Base-by-base conservation (phyloP, 1,140 invertebrate species). In the Drosophila sucinea region DNA sequence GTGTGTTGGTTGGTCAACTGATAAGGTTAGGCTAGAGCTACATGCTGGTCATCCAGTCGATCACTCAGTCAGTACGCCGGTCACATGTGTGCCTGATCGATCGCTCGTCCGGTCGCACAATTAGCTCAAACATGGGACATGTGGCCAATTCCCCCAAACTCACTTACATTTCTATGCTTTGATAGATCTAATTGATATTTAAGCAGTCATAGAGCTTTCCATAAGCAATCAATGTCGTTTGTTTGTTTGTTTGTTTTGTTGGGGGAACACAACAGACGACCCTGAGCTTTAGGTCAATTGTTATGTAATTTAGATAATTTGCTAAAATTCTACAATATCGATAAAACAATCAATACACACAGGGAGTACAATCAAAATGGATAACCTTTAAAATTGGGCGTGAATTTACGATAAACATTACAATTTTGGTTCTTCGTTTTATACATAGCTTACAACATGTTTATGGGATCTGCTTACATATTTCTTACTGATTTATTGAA, bases 161-260 rank as follows among this genome's bases (percentile, higher is more conserved):
- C 23, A 47, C 44, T 3, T 6, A 51, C 44, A 47, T 47, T 17
- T 25, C 1, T 11, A 47, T 47, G 5, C 25, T 7, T 61, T 67
- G 67, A 60, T 61, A 40, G 40, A 77, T 77, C 70, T 87, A 83
- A 87, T 89, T 87, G 83, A 77, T 89, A 87, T 87, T 83, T 89
- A 74, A 87, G 80, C 79, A 71, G 47, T 64, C 69, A 65, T 63
- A 69, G 64, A 51, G 44, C 25, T 51, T 77, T 87, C 67, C 68
- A 78, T 68, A 76, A 71, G 73, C 78, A 75, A 85, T 85, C 82
- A 78, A 61, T 79, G 67, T 68, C 67, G 55, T 78, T 78, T 77
- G 57, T 67, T 70, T 67, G 30, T 60, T 77, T 65, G 63, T 74
- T 56, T 67, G 44, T 44, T 17, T 17, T 17, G 17, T 17, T 17